Conservation (phyloP, 2,113 vertebrate species). For the Myanophis thanlyinensis region DNA sequence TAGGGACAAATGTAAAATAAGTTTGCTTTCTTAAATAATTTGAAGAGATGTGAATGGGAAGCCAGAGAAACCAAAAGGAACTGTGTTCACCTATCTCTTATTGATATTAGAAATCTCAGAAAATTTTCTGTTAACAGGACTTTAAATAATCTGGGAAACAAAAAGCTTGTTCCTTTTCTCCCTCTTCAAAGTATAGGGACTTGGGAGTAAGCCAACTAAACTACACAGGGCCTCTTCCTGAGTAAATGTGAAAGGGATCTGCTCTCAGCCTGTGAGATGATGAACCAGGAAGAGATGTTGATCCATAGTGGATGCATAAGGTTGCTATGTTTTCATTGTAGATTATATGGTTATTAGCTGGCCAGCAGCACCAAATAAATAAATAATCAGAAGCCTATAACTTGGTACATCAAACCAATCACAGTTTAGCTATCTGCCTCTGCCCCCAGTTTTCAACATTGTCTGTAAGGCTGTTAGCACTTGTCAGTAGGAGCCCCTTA, state of each 20-base stretch:
- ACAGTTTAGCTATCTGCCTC: neutral
- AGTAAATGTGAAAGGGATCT: neutral
- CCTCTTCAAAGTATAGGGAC: neutral
- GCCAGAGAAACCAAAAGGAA: conserved; percentile 25
- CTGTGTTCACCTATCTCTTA: conserved; percentile 49
- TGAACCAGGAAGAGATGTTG: neutral
- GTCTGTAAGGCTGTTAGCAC: neutral
- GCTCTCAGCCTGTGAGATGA: neutral
- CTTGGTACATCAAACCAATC: neutral
- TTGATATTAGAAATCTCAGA: conserved; percentile 56
- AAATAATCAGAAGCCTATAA: neutral
- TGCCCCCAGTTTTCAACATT: neutral
- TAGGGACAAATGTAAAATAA: conserved; percentile 48
- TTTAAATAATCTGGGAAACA: conserved; percentile 30
- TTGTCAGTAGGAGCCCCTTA: neutral
- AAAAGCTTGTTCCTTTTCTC: neutral
- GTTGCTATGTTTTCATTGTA: neutral
- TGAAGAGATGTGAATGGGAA: neutral
- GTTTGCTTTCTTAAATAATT: conserved; percentile 44
- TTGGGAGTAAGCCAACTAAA: neutral
- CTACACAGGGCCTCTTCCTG: neutral
- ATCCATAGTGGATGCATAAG: no score
- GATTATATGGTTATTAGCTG: neutral
- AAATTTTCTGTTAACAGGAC: conserved; percentile 57
- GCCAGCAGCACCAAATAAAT: neutral